These are phyloP conservation scores for Hydractinia echinata DNA, from an alignment of 30 jellyfish, hydroid and myxozoan genomes.

Conservation along the genomic window DNA sequence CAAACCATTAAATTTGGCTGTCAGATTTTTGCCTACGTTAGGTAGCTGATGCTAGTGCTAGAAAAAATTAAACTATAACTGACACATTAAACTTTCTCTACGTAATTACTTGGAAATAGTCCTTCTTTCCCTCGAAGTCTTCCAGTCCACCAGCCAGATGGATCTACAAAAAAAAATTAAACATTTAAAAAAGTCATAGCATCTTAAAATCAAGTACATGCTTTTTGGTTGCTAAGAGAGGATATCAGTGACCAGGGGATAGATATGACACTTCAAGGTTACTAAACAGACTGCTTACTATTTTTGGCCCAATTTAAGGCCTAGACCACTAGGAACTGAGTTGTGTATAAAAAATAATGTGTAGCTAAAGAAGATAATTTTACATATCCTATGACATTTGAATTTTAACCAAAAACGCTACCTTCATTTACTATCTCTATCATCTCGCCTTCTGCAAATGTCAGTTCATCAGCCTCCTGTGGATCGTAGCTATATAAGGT, in stretches of 20 bases:
- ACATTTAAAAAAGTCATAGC: not conserved
- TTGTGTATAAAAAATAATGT: no score
- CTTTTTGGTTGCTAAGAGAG: slow-evolving; percentile 5
- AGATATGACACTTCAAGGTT: no score
- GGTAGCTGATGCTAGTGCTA: no score
- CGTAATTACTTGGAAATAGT: slow-evolving; percentile 88
- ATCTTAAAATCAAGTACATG: slow-evolving; percentile 4
- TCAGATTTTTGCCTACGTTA: no score
- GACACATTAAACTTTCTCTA: slow-evolving; percentile 60
- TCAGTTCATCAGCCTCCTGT: slow-evolving; percentile 92
- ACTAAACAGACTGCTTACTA: no score
- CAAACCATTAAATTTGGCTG: no score
- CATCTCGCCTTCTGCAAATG: slow-evolving; percentile 72
- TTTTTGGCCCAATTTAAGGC: no score
- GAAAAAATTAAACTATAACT: no score
- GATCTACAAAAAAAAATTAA: slow-evolving; percentile 45
- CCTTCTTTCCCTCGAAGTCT: slow-evolving; percentile 87
- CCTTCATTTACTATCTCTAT: slow-evolving; percentile 89
- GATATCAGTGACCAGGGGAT: no score
- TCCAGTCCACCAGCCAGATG: slow-evolving; percentile 99
- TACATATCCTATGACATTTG: no score
- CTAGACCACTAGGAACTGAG: no score
- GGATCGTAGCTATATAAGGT: slow-evolving; percentile 87
- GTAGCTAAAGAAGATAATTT: no score
- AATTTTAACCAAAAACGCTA: not conserved